phyloP scores from a whole-genome alignment of 2,113 vertebrate genomes.

The zebrafish (Danio rerio) region DNA sequence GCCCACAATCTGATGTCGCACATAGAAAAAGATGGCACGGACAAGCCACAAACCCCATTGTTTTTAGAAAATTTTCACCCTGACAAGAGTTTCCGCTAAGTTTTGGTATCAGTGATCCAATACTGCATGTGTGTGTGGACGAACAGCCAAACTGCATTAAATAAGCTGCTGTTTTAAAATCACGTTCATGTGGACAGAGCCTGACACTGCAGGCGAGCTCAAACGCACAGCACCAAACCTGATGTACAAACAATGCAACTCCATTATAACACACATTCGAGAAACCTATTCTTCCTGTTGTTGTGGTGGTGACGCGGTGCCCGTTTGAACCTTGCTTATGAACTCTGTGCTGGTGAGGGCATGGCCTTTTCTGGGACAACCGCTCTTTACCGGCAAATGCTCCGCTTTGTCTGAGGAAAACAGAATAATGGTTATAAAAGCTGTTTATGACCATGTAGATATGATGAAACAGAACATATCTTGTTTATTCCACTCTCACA shows the following conservation, averaged over 20 bases:
- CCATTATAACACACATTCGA: background rate
- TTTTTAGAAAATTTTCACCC: too few species aligned
- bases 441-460: background rate
- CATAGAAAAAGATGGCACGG: too few species aligned
- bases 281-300: slow-evolving; percentile 27
- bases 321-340: slow-evolving; percentile 69
- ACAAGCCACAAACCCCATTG: too few species aligned
- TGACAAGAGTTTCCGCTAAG: too few species aligned
- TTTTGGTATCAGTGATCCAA: too few species aligned
- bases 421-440: background rate
- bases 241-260: background rate
- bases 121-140: too few species aligned
- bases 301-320: background rate
- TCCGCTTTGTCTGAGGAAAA: slow-evolving; percentile 67
- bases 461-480: background rate
- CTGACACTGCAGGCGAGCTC: background rate
- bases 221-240: background rate
- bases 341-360: slow-evolving; percentile 78
- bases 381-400: slow-evolving; percentile 52
- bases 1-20: too few species aligned
- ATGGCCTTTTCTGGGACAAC: slow-evolving; percentile 67
- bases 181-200: too few species aligned
- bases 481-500: background rate
- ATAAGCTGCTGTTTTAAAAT: too few species aligned
- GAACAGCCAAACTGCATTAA: too few species aligned